phyloP scores from a whole-genome alignment of 2,797 vertebrate genomes.

The Periophthalmus magnuspinnatus region DNA sequence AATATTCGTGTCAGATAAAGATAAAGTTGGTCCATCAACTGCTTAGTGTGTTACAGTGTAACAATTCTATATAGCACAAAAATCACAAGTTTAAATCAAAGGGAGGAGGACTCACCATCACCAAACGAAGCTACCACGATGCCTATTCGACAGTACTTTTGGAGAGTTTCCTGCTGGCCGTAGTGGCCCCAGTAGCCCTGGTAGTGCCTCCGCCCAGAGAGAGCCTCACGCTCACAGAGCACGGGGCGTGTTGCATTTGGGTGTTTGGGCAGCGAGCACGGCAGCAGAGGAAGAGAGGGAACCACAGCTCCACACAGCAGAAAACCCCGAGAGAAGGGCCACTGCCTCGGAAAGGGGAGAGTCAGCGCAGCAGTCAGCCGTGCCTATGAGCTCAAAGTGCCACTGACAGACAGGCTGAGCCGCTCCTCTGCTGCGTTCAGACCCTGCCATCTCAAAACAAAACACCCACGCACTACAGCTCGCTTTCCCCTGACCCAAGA shows the following conservation, averaged over 20 bases:
- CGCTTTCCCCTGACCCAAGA: conserved; percentile 79
- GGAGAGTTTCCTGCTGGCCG: conserved; percentile 61
- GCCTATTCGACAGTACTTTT: conserved; percentile 54
- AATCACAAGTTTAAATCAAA: conserved; percentile 23
- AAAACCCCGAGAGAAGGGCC: conserved; percentile 39
- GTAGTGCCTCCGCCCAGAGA: conserved; percentile 64
- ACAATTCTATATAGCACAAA: conserved; percentile 6
- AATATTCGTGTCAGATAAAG: neutral
- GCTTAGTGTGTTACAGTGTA: conserved; percentile 1
- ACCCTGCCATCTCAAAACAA: conserved; percentile 85
- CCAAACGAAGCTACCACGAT: conserved; percentile 64
- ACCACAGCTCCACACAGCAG: conserved; percentile 59
- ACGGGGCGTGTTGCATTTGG: conserved; percentile 61
- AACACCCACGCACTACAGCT: conserved; percentile 84
- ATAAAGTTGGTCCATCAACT: neutral
- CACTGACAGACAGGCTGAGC: conserved; percentile 69
- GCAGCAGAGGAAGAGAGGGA: conserved; percentile 50
- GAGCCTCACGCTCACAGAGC: conserved; percentile 62
- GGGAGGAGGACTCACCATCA: conserved; percentile 74
- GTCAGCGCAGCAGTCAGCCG: conserved; percentile 43
- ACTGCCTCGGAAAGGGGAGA: conserved; percentile 35
- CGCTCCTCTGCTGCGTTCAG: conserved; percentile 72
- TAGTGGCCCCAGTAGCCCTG: conserved; percentile 51
- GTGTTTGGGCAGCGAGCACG: conserved; percentile 53
- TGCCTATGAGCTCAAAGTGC: conserved; percentile 60